Evolutionary conservation across 2,113 vertebrate genomes (phyloP).

Genomic region (Calidris pugnax): DNA sequence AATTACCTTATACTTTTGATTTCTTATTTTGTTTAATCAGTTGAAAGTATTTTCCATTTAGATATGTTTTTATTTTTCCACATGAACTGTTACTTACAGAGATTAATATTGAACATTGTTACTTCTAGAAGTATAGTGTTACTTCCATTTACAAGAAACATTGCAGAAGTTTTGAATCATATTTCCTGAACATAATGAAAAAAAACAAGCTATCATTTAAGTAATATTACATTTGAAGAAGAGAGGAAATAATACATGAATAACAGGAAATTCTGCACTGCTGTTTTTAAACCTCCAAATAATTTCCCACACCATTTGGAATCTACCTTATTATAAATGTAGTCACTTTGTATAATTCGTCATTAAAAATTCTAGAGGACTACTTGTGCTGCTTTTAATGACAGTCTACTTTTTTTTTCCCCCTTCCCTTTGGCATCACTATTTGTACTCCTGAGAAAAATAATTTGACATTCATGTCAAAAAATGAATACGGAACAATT

Average conservation of each 20-base stretch:
- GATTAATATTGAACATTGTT: neutral
- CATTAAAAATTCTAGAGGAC: neutral
- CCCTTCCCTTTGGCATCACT: neutral
- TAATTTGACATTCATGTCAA: neutral
- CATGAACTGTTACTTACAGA: neutral
- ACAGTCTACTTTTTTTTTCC: neutral
- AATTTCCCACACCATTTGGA: neutral
- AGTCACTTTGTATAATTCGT: neutral
- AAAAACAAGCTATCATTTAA: neutral
- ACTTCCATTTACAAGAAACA: neutral
- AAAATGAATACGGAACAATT: neutral
- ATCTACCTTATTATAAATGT: neutral
- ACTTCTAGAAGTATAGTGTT: neutral
- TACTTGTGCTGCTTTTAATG: neutral
- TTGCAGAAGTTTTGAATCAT: neutral
- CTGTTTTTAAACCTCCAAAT: neutral
- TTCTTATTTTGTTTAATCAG: neutral
- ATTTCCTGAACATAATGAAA: slow-evolving; percentile 33
- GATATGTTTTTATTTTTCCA: neutral
- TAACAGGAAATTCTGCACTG: neutral
- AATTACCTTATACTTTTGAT: neutral
- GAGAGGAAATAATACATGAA: slow-evolving; percentile 11
- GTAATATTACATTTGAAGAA: slow-evolving; percentile 8
- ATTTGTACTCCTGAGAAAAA: neutral
- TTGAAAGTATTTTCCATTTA: neutral